A percentile compares a stretch with the other conserved stretches of the same genome.
Evolutionary conservation across 2,113 vertebrate genomes (phyloP).

Genomic region (Gambusia affinis): DNA sequence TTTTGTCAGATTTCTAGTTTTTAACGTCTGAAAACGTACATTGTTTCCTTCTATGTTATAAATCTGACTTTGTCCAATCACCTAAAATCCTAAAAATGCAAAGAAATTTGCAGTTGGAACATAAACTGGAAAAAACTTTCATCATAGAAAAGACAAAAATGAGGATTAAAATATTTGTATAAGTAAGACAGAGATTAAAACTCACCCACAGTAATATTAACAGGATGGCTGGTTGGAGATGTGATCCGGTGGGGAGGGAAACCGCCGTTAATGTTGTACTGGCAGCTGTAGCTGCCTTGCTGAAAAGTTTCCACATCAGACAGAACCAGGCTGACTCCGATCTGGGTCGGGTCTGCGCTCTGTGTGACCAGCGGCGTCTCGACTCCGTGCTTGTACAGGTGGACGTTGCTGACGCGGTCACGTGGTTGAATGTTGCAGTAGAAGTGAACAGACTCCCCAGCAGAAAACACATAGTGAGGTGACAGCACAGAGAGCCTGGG

Average conservation of each 20-base stretch:
- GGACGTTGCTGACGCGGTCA: slow-evolving; percentile 74
- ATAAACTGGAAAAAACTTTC: neutral
- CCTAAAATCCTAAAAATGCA: no score
- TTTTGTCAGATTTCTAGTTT: no score
- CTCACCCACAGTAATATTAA: slow-evolving; percentile 81
- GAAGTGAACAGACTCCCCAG: slow-evolving; percentile 76
- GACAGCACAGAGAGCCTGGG: slow-evolving; percentile 76
- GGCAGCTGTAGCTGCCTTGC: slow-evolving; percentile 80
- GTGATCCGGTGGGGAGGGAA: slow-evolving; percentile 61
- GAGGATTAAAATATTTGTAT: neutral
- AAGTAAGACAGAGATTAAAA: slow-evolving; percentile 7
- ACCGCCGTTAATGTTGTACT: slow-evolving; percentile 69
- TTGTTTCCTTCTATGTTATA: no score
- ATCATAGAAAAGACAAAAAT: neutral
- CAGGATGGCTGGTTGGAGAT: slow-evolving; percentile 75
- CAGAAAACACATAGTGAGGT: slow-evolving; percentile 69
- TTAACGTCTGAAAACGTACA: no score
- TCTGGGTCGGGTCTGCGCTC: slow-evolving; percentile 70
- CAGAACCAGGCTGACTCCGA: slow-evolving; percentile 71
- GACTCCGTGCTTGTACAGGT: slow-evolving; percentile 75
- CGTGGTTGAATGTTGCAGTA: slow-evolving; percentile 69
- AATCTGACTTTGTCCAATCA: no score
- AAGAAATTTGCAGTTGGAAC: neutral
- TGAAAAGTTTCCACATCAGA: slow-evolving; percentile 73
- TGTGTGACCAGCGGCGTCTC: slow-evolving; percentile 75